Conservation (phyloP, 2,888 invertebrate species). For the Entomobrya multifasciata region DNA sequence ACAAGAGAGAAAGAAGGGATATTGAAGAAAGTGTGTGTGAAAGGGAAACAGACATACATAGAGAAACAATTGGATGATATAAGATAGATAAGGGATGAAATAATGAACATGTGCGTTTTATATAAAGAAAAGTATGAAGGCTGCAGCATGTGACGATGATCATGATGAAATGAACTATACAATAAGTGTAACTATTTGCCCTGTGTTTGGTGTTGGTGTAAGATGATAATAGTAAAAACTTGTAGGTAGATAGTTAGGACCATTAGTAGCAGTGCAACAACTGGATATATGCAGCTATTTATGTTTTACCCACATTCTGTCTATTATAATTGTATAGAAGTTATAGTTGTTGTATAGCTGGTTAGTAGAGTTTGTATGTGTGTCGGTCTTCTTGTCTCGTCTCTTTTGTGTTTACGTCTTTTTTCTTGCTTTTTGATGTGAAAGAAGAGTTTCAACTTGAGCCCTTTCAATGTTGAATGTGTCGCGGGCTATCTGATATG, state of each 20-base stretch:
- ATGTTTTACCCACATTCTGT: too few relatives aligned
- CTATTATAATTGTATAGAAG: slow-evolving; percentile 2
- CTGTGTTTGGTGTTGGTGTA: neutral
- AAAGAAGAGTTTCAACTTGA: slow-evolving; percentile 60
- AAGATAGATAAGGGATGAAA: slow-evolving; percentile 42
- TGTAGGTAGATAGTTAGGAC: slow-evolving; percentile 8
- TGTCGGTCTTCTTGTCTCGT: slow-evolving; percentile 22
- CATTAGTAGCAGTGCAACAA: too few relatives aligned
- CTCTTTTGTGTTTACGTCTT: slow-evolving; percentile 12
- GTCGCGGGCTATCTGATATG: too few relatives aligned
- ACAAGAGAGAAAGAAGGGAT: slow-evolving; percentile 15
- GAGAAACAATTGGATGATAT: slow-evolving; percentile 62
- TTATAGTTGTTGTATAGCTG: too few relatives aligned
- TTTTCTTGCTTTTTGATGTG: slow-evolving; percentile 42
- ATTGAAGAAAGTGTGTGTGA: slow-evolving; percentile 38
- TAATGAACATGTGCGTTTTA: neutral
- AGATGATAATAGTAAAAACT: slow-evolving; percentile 32
- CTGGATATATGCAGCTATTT: slow-evolving; percentile 30
- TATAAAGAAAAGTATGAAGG: slow-evolving; percentile 9
- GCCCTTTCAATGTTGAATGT: slow-evolving; percentile 50
- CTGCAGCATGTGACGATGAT: slow-evolving; percentile 21
- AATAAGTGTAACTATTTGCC: neutral
- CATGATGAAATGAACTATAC: slow-evolving; percentile 22
- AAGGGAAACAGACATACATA: slow-evolving; percentile 9
- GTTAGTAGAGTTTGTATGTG: too few relatives aligned